Evolutionary conservation across 2,888 invertebrate species (phyloP), one percentile per base, ranked within the genome.

Genomic region (Xanthia togata): DNA sequence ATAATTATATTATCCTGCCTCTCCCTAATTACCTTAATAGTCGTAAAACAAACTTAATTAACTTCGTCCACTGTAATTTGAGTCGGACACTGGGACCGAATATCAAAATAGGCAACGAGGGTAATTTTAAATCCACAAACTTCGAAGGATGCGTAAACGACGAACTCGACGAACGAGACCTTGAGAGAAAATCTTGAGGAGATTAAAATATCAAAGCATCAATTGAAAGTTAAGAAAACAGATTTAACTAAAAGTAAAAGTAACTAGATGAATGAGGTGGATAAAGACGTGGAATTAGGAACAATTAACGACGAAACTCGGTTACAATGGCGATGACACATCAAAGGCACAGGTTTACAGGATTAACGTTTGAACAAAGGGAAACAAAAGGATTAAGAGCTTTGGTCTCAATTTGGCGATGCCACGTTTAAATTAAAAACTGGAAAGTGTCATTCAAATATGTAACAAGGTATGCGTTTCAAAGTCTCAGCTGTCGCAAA

Each of bases 371-470:
- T 79, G 87, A 93, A 93, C 92, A 93, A 91, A 90, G 87, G 85
- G 82, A 83, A 88, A 92, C 92, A 93, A 93, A 92, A 92, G 92
- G 92, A 92, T 93, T 93, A 91, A 89, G 85, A 86, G 89, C 87
- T 91, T 88, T 91, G 89, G 88, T 90, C 89, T 91, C 90, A 90
- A 92, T 92, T 90, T 91, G 88, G 90, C 88, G 85, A 90, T 91
- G 87, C 78, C 82, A 88, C 87, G 91, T 92, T 92, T 91, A 89
- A 92, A 92, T 90, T 92, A 91, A 90, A 92, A 93, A 91, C 89
- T 89, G 89, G 81, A 90, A 94, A 91, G 85, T 93, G 95, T 94
- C 96, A 95, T 91, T 95, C 94, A 94, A 91, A 92, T 92, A 88
- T 88, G 86, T 94, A 96, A 95, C 95, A 93, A 95, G 94, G 91